Percentiles rank a stretch among this genome's conserved stretches.
These are phyloP conservation scores for Philantomba maxwellii DNA, from an alignment of 2,113 vertebrate genomes.

Conservation along the genomic window DNA sequence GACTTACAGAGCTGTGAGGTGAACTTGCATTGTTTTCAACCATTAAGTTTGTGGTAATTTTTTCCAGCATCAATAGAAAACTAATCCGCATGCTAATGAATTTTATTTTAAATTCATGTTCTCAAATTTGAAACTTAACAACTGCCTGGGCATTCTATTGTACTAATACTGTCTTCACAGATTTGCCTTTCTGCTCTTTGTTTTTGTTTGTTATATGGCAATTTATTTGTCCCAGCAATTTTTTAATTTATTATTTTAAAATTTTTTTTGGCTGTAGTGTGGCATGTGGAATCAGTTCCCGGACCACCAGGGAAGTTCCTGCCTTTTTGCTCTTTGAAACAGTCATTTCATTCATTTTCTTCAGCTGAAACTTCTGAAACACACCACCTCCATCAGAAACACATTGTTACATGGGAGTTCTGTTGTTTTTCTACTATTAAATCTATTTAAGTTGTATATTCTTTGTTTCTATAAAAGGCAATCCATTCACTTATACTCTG, in stretches of 20 bases:
- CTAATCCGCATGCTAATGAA: background rate
- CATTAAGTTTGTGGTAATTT: background rate
- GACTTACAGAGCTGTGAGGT: background rate
- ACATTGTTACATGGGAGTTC: background rate
- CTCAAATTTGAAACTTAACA: conserved; percentile 1
- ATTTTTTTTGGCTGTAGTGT: background rate
- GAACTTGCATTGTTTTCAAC: background rate
- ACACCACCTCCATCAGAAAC: background rate
- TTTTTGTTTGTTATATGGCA: background rate
- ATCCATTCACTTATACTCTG: background rate
- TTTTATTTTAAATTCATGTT: background rate
- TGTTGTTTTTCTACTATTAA: background rate
- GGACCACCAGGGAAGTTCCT: background rate
- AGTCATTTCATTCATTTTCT: background rate
- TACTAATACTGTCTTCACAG: background rate
- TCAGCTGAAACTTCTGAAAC: background rate
- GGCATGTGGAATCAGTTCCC: background rate
- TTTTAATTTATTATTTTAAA: background rate
- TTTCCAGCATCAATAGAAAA: background rate
- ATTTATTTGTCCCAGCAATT: background rate
- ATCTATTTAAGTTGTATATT: background rate
- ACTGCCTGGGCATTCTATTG: background rate
- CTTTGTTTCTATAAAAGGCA: background rate
- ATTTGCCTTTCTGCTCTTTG: background rate
- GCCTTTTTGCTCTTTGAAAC: background rate